Evolutionary conservation across 2,113 vertebrate species (phyloP).

Genomic region (Talpa occidentalis): DNA sequence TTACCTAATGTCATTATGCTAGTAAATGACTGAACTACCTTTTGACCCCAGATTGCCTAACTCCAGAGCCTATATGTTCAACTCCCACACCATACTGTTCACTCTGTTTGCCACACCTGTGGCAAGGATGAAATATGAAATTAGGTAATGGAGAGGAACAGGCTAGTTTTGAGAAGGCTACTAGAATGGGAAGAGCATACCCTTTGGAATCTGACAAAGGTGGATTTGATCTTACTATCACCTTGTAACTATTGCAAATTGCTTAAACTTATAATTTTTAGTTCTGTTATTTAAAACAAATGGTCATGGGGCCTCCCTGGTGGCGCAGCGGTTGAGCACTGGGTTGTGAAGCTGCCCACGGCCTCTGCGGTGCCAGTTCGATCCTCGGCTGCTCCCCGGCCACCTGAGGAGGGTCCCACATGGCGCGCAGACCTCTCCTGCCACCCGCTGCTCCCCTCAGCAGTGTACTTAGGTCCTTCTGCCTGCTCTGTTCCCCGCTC

Average conservation of each 20-base stretch:
- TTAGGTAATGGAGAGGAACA: not conserved
- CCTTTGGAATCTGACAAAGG: not conserved
- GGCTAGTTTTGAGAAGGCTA: not conserved
- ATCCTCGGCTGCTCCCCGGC: no score
- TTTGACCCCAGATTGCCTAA: not conserved
- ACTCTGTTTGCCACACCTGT: not conserved
- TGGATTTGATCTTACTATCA: not conserved
- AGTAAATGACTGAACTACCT: not conserved
- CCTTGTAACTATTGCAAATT: not conserved
- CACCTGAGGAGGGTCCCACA: no score
- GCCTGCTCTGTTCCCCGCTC: no score
- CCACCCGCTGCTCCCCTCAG: no score
- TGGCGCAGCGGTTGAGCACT: no score
- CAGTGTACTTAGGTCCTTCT: no score
- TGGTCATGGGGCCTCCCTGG: no score
- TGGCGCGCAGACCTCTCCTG: no score
- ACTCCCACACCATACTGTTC: not conserved
- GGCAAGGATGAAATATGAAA: not conserved
- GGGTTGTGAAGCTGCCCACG: no score
- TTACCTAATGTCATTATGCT: not conserved
- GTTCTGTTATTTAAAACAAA: not conserved
- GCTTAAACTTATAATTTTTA: constrained; percentile 19
- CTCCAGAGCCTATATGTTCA: not conserved
- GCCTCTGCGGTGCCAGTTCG: no score
- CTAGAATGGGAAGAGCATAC: not conserved